Evolutionary conservation across 2,888 invertebrate genomes (phyloP).

Genomic region (Pelosia muscerda): DNA sequence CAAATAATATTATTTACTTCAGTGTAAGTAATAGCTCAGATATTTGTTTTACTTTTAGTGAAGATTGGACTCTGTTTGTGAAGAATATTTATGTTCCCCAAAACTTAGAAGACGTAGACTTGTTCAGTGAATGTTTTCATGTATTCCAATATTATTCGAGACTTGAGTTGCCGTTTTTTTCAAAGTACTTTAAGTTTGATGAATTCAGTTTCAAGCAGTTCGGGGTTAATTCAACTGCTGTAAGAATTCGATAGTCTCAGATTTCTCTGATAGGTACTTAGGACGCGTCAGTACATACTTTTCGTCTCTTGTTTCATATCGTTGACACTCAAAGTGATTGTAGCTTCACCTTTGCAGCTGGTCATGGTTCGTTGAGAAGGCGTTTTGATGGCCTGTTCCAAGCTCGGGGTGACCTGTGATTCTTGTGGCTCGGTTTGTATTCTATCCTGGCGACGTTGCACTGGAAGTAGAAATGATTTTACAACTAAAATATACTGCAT

Average conservation of each 20-base stretch:
- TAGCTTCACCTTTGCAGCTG: conserved; percentile 13
- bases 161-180: not conserved
- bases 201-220: conserved; percentile 8
- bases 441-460: conserved; percentile 41
- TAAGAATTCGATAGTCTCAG: not conserved
- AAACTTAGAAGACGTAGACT: not conserved
- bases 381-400: conserved; percentile 19
- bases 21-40: not conserved
- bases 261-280: not conserved
- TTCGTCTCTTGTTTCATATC: conserved; percentile 13
- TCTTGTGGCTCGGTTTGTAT: conserved; percentile 23
- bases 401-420: not conserved
- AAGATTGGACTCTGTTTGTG: not conserved
- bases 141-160: not conserved
- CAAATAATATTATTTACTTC: conserved; percentile 3
- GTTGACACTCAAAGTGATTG: conserved; percentile 2
- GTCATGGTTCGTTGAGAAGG: conserved; percentile 24
- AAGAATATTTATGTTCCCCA: not conserved
- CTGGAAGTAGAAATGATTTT: conserved; percentile 33
- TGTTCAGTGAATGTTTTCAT: not conserved
- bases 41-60: not conserved
- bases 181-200: not conserved
- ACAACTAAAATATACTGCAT: not conserved
- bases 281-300: not conserved
- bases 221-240: not conserved